These are phyloP conservation scores for Arremon brunneinucha DNA, from an alignment of 2,797 vertebrate genomes.

Conservation along the genomic window DNA sequence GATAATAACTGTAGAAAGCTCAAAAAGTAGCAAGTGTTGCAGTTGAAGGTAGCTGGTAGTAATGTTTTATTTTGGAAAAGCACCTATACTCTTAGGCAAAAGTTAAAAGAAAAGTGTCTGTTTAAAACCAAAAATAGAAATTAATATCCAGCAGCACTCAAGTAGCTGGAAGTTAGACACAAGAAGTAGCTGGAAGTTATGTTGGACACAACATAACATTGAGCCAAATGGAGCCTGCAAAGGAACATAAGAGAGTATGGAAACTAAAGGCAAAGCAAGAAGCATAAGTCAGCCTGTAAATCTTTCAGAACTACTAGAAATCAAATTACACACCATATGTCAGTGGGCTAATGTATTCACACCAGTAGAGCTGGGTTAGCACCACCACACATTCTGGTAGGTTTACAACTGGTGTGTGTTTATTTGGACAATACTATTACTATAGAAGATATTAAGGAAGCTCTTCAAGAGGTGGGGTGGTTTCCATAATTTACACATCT, in stretches of 20 bases:
- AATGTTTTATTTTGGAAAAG: background rate
- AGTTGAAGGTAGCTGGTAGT: background rate
- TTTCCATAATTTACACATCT: background rate
- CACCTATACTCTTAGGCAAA: background rate
- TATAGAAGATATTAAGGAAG: background rate
- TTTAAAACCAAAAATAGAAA: background rate
- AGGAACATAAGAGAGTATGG: background rate
- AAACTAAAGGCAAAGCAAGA: background rate
- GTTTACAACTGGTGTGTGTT: background rate
- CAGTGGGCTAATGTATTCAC: background rate
- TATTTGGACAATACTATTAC: conserved; percentile 24
- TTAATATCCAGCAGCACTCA: background rate
- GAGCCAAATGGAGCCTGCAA: background rate
- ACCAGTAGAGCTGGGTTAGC: background rate
- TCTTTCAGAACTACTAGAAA: conserved; percentile 15
- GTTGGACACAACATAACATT: background rate
- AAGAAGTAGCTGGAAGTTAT: background rate
- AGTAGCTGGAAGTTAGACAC: background rate
- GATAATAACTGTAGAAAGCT: background rate
- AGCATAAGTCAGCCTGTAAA: background rate
- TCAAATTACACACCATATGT: background rate
- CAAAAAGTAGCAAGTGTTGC: background rate
- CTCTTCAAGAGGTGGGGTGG: background rate
- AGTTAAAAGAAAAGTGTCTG: background rate
- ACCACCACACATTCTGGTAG: background rate